Evolutionary conservation across 2,113 vertebrate genomes (phyloP).

Genomic region (Polyodon spathula): DNA sequence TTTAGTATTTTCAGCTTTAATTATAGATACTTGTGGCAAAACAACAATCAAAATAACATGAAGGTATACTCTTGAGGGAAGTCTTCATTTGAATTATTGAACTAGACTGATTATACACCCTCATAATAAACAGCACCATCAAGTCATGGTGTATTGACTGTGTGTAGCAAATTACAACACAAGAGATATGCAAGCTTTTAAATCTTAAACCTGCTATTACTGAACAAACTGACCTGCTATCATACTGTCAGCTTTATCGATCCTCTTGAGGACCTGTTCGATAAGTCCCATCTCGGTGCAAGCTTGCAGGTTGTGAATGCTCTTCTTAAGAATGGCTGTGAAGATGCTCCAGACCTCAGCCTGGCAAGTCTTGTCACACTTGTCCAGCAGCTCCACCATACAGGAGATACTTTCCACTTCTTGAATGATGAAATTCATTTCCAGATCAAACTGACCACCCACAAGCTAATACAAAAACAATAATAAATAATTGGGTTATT

Average conservation of each 20-base stretch:
- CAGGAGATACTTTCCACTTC: constrained; percentile 83
- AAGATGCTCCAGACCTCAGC: constrained; percentile 97
- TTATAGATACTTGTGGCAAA: no score
- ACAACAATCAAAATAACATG: no score
- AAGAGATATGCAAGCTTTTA: not conserved
- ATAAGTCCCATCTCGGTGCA: constrained; percentile 87
- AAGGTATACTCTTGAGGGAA: no score
- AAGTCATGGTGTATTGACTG: not conserved
- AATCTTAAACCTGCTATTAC: not conserved
- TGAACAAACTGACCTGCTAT: constrained; percentile 72
- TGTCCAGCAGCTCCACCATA: constrained; percentile 88
- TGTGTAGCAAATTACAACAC: not conserved
- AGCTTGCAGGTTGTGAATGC: constrained; percentile 82
- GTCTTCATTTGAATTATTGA: no score
- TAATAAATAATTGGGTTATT: no score
- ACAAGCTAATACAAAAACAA: constrained; percentile 65
- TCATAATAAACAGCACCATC: no score
- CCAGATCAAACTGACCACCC: constrained; percentile 89
- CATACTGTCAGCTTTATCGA: constrained; percentile 77
- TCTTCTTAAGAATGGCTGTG: constrained; percentile 92
- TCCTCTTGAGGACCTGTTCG: constrained; percentile 72
- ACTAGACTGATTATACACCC: no score
- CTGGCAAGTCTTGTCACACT: constrained; percentile 85
- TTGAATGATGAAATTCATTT: constrained; percentile 98
- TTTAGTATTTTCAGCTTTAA: no score